These are phyloP conservation scores for Dallia pectoralis DNA, from an alignment of 2,797 vertebrate genomes.

Conservation along the genomic window DNA sequence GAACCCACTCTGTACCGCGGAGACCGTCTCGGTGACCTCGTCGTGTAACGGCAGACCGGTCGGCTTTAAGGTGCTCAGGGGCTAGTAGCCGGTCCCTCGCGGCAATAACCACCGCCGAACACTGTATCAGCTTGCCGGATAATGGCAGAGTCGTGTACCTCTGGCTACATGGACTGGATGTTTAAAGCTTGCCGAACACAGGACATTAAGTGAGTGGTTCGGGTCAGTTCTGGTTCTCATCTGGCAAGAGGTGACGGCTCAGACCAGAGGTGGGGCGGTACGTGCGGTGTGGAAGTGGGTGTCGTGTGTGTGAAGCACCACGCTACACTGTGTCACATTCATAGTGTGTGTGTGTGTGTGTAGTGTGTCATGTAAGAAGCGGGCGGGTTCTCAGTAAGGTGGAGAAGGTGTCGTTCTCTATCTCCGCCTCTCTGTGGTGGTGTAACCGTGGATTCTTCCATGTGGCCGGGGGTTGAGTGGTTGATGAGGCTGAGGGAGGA, in stretches of 20 bases:
- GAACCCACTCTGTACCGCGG: not conserved
- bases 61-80: not conserved
- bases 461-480: constrained; percentile 48
- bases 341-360: constrained; percentile 21
- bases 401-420: constrained; percentile 16
- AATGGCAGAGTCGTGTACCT: constrained; percentile 26
- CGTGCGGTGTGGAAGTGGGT: constrained; percentile 42
- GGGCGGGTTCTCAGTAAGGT: not conserved
- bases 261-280: constrained; percentile 51
- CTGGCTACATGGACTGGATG: constrained; percentile 25
- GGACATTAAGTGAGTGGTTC: constrained; percentile 20
- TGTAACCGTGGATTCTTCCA: constrained; percentile 51
- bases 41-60: not conserved
- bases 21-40: not conserved
- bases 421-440: constrained; percentile 39
- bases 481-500: constrained; percentile 57
- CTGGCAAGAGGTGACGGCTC: constrained; percentile 55
- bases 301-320: no score
- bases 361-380: no score
- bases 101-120: not conserved
- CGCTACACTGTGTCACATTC: constrained; percentile 52
- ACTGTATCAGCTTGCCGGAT: constrained; percentile 16
- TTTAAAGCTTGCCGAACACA: constrained; percentile 21
- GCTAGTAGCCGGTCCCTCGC: not conserved
- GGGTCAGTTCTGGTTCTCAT: constrained; percentile 41